Evolutionary conservation across 2,113 vertebrate species (phyloP).

Genomic region (Tor tambroides): DNA sequence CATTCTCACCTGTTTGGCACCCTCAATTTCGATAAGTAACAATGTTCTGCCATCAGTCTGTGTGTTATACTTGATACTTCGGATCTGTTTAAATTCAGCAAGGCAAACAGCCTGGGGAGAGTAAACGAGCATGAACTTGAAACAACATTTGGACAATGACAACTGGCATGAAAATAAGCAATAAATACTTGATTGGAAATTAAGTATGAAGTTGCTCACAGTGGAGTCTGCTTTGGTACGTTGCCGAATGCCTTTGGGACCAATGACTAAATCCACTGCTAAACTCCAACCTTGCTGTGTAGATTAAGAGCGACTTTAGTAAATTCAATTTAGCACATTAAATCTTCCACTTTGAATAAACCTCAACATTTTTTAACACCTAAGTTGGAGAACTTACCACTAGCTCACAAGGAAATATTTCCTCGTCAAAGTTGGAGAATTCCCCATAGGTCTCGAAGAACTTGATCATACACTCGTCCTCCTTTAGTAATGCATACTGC

Average conservation of each 20-base stretch:
- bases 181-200: background rate
- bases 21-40: slow-evolving; percentile 83
- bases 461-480: slow-evolving; percentile 90
- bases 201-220: slow-evolving; percentile 67
- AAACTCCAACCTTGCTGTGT: slow-evolving; percentile 93
- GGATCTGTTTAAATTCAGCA: slow-evolving; percentile 90
- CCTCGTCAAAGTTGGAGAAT: slow-evolving; percentile 86
- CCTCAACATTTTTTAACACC: background rate
- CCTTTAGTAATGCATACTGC: slow-evolving; percentile 85
- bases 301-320: background rate
- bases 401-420: slow-evolving; percentile 85
- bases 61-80: slow-evolving; percentile 81
- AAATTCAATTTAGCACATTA: background rate
- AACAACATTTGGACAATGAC: background rate
- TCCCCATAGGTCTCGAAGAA: slow-evolving; percentile 88
- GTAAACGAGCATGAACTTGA: background rate
- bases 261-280: slow-evolving; percentile 86
- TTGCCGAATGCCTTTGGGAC: slow-evolving; percentile 87
- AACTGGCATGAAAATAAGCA: background rate
- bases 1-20: slow-evolving; percentile 81
- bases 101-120: slow-evolving; percentile 84
- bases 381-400: slow-evolving; percentile 72
- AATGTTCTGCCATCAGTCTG: slow-evolving; percentile 79
- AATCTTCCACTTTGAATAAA: background rate
- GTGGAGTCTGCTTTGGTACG: slow-evolving; percentile 78